Conservation (phyloP, 2,888 invertebrate genomes). For the Cephalotes varians region DNA sequence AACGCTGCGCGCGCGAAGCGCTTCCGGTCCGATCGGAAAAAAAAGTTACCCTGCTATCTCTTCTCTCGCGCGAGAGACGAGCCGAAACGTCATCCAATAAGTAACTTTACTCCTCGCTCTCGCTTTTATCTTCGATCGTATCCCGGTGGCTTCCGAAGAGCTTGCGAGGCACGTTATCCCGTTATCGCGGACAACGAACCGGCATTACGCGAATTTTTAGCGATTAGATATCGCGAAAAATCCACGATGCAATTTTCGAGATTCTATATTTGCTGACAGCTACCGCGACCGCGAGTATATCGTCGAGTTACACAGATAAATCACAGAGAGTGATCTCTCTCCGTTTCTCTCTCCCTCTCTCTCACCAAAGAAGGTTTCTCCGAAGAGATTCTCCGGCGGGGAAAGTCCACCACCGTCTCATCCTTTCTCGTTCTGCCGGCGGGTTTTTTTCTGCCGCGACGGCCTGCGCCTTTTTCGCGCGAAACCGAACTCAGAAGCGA, state of each 20-base stretch:
- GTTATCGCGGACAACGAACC: constrained; percentile 9
- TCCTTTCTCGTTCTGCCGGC: constrained; percentile 43
- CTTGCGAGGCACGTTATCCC: neutral
- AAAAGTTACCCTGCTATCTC: neutral
- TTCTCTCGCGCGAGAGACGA: neutral
- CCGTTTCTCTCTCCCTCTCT: neutral
- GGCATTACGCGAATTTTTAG: neutral
- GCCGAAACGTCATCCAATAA: neutral
- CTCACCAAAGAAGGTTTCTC: constrained; percentile 34
- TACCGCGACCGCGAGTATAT: neutral
- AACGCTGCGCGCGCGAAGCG: constrained; percentile 3
- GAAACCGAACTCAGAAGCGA: constrained; percentile 76
- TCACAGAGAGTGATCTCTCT: constrained; percentile 48
- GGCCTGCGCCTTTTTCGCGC: constrained; percentile 54
- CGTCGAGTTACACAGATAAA: constrained; percentile 35
- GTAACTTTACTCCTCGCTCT: neutral
- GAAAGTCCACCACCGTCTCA: constrained; percentile 25
- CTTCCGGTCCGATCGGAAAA: neutral
- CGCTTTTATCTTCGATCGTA: neutral
- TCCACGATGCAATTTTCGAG: constrained; percentile 14
- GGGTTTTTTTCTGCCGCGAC: constrained; percentile 40
- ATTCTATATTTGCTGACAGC: constrained; percentile 1
- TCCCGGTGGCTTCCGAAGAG: neutral
- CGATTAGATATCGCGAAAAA: constrained; percentile 2
- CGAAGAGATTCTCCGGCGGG: neutral